phyloP scores from a whole-genome alignment of 2,888 invertebrate genomes.

The Catotricha subobsoleta region DNA sequence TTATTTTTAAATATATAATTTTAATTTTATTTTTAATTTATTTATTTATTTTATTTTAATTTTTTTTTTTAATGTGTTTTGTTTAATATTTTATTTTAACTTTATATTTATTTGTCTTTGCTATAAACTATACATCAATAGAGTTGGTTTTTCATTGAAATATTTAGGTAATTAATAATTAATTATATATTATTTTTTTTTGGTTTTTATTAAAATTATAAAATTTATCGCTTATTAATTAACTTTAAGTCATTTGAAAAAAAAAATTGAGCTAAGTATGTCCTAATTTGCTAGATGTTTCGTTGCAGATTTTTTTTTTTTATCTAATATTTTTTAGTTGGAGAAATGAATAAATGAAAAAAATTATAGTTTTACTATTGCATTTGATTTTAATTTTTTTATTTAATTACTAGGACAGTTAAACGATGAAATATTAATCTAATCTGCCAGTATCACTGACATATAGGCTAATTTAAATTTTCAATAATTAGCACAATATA shows the following conservation, averaged over 20 bases:
- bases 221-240: not conserved
- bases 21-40: constrained; percentile 3
- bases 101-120: not conserved
- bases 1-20: constrained; percentile 4
- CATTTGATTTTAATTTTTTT: too few species aligned
- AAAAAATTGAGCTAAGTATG: not conserved
- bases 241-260: not conserved
- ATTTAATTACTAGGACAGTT: too few species aligned
- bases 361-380: too few species aligned
- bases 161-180: not conserved
- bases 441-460: too few species aligned
- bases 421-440: too few species aligned
- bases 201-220: not conserved
- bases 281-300: too few species aligned
- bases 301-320: too few species aligned
- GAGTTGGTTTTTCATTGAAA: not conserved
- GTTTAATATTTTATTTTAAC: not conserved
- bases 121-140: not conserved
- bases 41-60: not conserved
- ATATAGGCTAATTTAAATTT: too few species aligned
- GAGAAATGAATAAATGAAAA: too few species aligned
- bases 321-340: too few species aligned
- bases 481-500: too few species aligned
- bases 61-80: not conserved
- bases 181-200: constrained; percentile 5